These are phyloP conservation scores for Hypena proboscidalis DNA, from an alignment of 2,888 invertebrate species.

Conservation along the genomic window DNA sequence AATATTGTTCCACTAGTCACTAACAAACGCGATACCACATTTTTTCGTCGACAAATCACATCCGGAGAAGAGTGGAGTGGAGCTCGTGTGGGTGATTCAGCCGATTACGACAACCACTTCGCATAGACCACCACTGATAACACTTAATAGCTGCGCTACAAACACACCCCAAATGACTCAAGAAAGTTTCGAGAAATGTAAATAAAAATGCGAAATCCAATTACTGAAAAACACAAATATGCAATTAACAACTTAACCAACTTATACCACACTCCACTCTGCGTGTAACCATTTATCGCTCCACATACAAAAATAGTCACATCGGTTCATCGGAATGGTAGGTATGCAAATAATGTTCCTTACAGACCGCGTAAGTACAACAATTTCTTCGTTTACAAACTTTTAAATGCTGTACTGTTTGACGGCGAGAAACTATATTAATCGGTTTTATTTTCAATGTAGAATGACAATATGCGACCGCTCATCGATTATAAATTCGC, in stretches of 20 bases:
- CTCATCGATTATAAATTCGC: constrained; percentile 68
- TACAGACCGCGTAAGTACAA: constrained; percentile 25
- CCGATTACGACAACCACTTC: constrained; percentile 65
- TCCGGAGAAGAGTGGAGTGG: constrained; percentile 74
- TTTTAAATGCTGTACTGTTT: constrained; percentile 9
- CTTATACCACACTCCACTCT: constrained; percentile 24
- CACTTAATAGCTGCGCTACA: constrained; percentile 52
- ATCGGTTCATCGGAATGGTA: constrained; percentile 47
- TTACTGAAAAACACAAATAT: not conserved
- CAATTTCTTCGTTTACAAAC: constrained; percentile 22
- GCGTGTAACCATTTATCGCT: constrained; percentile 46
- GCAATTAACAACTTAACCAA: constrained; percentile 11
- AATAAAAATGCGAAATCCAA: constrained; percentile 13
- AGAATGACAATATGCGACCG: constrained; percentile 65
- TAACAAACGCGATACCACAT: constrained; percentile 77
- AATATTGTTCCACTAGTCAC: constrained; percentile 62
- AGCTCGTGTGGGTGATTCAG: constrained; percentile 73
- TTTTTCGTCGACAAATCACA: constrained; percentile 83
- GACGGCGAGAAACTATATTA: constrained; percentile 1
- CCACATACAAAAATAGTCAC: constrained; percentile 55
- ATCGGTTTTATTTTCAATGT: constrained; percentile 20
- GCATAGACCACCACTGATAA: constrained; percentile 67
- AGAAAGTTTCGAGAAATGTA: constrained; percentile 17
- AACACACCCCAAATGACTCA: constrained; percentile 46
- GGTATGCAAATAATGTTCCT: constrained; percentile 40